A percentile compares a stretch with the other conserved stretches of the same genome.
phyloP scores from a whole-genome alignment of 2,797 vertebrate genomes.

The Characodon lateralis region DNA sequence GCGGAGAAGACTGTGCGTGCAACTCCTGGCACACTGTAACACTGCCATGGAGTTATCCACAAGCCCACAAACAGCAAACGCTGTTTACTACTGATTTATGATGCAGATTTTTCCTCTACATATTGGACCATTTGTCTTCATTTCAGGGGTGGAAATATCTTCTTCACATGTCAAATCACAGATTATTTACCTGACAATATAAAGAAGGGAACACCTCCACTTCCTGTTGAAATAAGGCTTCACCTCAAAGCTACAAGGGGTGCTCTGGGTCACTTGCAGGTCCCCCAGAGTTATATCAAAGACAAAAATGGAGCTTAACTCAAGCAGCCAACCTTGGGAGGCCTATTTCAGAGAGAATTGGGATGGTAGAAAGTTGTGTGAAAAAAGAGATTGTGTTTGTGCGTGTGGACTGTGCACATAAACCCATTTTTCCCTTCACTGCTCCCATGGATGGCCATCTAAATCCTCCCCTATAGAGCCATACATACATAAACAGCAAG shows the following conservation, averaged over 20 bases:
- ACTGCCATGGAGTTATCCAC: slow-evolving; percentile 26
- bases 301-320: slow-evolving; percentile 65
- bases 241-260: slow-evolving; percentile 25
- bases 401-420: slow-evolving; percentile 28
- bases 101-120: slow-evolving; percentile 48
- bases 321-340: slow-evolving; percentile 61
- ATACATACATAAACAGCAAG: slow-evolving; percentile 53
- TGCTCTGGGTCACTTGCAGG: slow-evolving; percentile 29
- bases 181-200: slow-evolving; percentile 54
- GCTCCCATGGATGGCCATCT: slow-evolving; percentile 60
- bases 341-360: slow-evolving; percentile 62
- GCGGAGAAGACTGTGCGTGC: slow-evolving; percentile 29
- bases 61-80: slow-evolving; percentile 43
- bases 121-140: slow-evolving; percentile 67
- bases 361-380: slow-evolving; percentile 14
- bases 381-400: background rate
- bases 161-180: slow-evolving; percentile 71
- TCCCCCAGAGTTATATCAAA: slow-evolving; percentile 27
- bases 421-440: slow-evolving; percentile 64
- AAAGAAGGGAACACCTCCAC: slow-evolving; percentile 11
- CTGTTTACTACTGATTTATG: slow-evolving; percentile 74
- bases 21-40: slow-evolving; percentile 47
- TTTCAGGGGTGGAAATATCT: slow-evolving; percentile 55
- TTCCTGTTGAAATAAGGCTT: background rate
- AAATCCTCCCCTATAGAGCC: slow-evolving; percentile 58